Percentiles rank a stretch among this genome's conserved stretches.
These are phyloP conservation scores for Cyphomyrus plagiostoma DNA, from an alignment of 2,113 vertebrate genomes.

Conservation along the genomic window DNA sequence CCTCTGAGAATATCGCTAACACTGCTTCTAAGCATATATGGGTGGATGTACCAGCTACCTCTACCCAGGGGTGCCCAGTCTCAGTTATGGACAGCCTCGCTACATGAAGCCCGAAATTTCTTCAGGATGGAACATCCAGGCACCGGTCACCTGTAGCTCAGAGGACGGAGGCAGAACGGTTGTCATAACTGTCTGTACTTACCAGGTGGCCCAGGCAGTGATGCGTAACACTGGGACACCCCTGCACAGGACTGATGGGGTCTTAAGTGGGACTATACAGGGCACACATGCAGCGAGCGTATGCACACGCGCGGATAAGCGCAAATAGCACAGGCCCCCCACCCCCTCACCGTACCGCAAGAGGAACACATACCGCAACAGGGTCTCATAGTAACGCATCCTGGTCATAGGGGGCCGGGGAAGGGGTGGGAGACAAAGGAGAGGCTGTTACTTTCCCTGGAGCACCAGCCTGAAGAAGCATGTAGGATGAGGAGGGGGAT, in stretches of 20 bases:
- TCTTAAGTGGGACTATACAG: neutral
- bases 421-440: constrained; percentile 35
- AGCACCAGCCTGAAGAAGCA: constrained; percentile 19
- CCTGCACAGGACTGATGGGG: neutral
- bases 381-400: constrained; percentile 67
- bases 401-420: constrained; percentile 48
- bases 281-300: constrained; percentile 3
- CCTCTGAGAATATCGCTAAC: neutral
- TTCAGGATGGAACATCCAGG: neutral
- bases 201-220: neutral
- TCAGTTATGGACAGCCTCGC: neutral
- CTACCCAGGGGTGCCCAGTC: constrained; percentile 7
- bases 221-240: neutral
- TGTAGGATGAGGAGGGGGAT: neutral
- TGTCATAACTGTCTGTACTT: constrained; percentile 4
- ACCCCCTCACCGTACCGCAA: neutral
- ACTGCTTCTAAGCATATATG: neutral
- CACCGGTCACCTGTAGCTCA: neutral
- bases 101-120: neutral
- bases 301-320: constrained; percentile 4
- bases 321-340: neutral
- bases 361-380: constrained; percentile 70
- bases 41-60: neutral
- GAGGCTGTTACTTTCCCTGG: constrained; percentile 37
- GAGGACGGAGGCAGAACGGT: neutral